phyloP scores from a whole-genome alignment of 2,113 vertebrate species.

The Furnarius figulus region DNA sequence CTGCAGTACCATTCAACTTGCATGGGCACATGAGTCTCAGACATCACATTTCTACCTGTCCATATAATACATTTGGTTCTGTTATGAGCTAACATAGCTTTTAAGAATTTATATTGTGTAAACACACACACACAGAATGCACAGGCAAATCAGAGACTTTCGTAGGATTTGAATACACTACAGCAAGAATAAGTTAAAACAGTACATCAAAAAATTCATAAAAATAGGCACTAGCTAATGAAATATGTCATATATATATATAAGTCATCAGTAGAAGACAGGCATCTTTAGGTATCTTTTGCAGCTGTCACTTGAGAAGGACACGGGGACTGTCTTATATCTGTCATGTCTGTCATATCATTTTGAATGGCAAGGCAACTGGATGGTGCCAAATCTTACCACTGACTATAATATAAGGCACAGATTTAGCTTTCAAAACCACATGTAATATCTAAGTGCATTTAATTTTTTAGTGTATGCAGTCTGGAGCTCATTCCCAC shows the following conservation, averaged over 20 bases:
- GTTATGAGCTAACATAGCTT: neutral
- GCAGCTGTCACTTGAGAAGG: neutral
- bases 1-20: neutral
- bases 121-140: neutral
- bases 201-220: neutral
- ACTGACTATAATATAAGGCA: neutral
- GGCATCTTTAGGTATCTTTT: accelerated
- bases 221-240: neutral
- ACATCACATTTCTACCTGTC: neutral
- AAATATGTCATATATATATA: neutral
- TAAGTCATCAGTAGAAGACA: neutral
- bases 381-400: neutral
- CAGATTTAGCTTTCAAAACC: neutral
- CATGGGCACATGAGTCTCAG: neutral
- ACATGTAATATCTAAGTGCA: neutral
- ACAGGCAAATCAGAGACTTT: neutral
- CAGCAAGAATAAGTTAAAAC: neutral
- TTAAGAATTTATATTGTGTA: neutral
- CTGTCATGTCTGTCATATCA: neutral
- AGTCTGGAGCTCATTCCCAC: neutral
- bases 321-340: neutral
- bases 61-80: neutral
- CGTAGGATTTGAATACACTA: neutral
- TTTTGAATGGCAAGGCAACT: neutral
- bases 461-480: neutral